Evolutionary conservation across 2,797 vertebrate genomes (phyloP).

Genomic region (Dicrostonyx torquatus): DNA sequence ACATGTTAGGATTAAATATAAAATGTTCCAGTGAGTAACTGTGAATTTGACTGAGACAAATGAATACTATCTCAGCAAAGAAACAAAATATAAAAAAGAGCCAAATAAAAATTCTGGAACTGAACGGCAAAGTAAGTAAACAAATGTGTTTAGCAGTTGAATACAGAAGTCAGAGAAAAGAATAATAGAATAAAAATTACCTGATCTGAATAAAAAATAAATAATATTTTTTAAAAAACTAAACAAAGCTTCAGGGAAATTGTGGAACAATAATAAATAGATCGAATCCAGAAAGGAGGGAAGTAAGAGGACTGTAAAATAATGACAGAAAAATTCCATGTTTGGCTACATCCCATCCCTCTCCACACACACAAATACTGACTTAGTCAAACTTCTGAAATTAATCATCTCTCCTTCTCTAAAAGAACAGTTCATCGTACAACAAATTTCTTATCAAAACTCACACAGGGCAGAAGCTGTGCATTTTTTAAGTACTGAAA

Average conservation of each 20-base stretch:
- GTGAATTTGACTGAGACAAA: constrained; percentile 30
- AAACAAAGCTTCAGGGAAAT: constrained; percentile 16
- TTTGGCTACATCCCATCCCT: not conserved
- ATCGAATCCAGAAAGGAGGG: not conserved
- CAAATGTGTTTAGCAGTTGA: not conserved
- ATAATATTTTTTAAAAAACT: not conserved
- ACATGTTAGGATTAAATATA: not conserved
- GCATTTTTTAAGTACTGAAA: not conserved
- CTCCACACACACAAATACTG: not conserved
- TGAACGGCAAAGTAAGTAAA: not conserved
- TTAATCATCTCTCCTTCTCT: not conserved
- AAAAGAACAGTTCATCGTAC: constrained; percentile 22
- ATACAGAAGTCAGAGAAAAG: not conserved
- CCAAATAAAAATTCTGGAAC: not conserved
- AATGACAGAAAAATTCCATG: not conserved
- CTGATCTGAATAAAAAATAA: constrained; percentile 17
- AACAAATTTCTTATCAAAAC: constrained; percentile 56
- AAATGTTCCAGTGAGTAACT: not conserved
- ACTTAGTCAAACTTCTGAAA: not conserved
- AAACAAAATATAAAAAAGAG: not conserved
- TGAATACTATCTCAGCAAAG: constrained; percentile 35
- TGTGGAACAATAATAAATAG: constrained; percentile 7
- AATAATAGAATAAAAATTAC: constrained; percentile 24
- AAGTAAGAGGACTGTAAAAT: not conserved
- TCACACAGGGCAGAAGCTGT: not conserved